Percentiles rank a stretch among this genome's conserved stretches.
These are phyloP conservation scores for Tenthredo livida DNA, from an alignment of 2,888 invertebrate species.

Conservation along the genomic window DNA sequence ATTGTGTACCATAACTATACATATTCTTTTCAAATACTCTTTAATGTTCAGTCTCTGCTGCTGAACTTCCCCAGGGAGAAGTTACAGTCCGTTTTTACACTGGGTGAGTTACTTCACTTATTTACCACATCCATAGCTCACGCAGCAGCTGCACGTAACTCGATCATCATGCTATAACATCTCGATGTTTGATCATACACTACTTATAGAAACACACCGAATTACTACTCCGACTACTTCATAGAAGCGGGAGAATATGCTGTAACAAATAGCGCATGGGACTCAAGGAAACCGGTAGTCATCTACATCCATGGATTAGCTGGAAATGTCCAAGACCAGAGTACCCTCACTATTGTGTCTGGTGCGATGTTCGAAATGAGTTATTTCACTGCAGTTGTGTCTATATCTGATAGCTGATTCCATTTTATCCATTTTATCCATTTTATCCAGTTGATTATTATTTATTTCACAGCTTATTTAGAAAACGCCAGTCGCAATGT, in stretches of 20 bases:
- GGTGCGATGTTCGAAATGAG: neutral
- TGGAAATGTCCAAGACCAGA: neutral
- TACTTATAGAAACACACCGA: neutral
- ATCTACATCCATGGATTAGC: slow-evolving; percentile 12
- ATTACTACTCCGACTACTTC: neutral
- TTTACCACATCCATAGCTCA: no score
- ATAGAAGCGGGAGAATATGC: neutral
- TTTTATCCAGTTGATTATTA: no score
- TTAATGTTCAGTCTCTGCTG: neutral
- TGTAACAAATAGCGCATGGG: neutral
- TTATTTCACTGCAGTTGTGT: neutral
- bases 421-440: neutral
- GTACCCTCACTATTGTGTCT: neutral
- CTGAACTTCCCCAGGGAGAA: neutral
- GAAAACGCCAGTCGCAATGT: neutral
- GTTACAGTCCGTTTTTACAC: neutral
- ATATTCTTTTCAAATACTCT: no score
- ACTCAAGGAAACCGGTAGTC: neutral
- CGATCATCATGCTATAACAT: neutral
- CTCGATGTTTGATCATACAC: neutral
- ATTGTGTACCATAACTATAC: no score
- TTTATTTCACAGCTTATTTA: neutral
- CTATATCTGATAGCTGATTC: no score
- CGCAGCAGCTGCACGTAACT: no score
- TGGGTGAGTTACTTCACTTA: neutral